Evolutionary conservation across 2,113 vertebrate genomes (phyloP).

Genomic region (Clupea harengus): DNA sequence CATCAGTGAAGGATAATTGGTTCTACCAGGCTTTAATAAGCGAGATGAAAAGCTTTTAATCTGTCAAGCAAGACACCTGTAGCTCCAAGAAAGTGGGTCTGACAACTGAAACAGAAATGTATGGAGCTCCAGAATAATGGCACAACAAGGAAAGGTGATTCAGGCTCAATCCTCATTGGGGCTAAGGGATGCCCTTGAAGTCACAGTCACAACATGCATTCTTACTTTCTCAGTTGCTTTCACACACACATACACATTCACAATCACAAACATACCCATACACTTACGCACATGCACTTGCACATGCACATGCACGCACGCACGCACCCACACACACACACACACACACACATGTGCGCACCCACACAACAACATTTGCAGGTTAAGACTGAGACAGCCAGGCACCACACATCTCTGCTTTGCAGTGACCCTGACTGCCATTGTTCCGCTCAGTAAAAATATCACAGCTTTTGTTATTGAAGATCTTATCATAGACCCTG

Average conservation of each 20-base stretch:
- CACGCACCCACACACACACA: background rate
- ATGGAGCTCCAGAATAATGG: background rate
- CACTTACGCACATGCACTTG: too few relatives aligned
- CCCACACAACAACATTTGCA: background rate
- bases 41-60: slow-evolving; percentile 4
- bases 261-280: too few relatives aligned
- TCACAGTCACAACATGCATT: too few relatives aligned
- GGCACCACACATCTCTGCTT: background rate
- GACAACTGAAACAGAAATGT: background rate
- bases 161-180: background rate
- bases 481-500: background rate
- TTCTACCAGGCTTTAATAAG: slow-evolving; percentile 3
- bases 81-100: background rate
- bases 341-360: slow-evolving; percentile 9
- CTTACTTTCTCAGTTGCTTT: too few relatives aligned
- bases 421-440: background rate
- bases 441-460: background rate
- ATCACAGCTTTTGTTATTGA: slow-evolving; percentile 6
- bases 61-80: background rate
- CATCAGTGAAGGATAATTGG: background rate
- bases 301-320: too few relatives aligned
- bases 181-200: background rate
- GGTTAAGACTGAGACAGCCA: background rate
- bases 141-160: background rate
- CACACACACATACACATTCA: background rate